A percentile compares a stretch with the other conserved stretches of the same genome.
Conservation (phyloP, 2,113 vertebrate genomes). For the Lepus timidus region DNA sequence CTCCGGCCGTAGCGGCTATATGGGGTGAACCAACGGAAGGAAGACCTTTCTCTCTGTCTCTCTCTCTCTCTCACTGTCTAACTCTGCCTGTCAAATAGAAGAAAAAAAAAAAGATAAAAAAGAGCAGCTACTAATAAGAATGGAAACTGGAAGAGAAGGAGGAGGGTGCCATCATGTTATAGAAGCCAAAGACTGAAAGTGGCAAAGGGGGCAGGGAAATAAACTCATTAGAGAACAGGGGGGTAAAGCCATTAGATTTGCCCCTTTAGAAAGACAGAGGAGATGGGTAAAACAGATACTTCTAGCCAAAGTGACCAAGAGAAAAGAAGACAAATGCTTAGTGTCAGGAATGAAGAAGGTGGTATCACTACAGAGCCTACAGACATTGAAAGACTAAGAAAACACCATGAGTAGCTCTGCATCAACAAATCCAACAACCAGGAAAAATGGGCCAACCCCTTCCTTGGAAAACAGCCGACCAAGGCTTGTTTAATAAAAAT, state of each 20-base stretch:
- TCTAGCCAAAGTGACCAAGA: neutral
- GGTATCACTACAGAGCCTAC: neutral
- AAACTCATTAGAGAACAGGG: neutral
- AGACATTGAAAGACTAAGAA: neutral
- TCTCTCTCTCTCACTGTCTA: too few relatives aligned
- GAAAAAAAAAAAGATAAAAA: too few relatives aligned
- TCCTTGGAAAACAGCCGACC: neutral
- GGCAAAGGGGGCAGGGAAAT: neutral
- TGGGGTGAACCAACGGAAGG: too few relatives aligned
- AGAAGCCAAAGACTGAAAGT: neutral
- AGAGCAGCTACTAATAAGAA: neutral
- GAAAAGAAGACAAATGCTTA: neutral
- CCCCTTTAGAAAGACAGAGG: neutral
- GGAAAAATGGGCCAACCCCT: neutral
- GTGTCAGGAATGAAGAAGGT: neutral
- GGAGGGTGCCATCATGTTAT: too few relatives aligned
- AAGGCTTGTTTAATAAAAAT: constrained; percentile 22
- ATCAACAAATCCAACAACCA: neutral
- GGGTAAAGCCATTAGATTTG: neutral
- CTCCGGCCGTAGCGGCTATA: too few relatives aligned
- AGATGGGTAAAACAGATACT: constrained; percentile 10
- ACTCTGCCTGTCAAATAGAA: too few relatives aligned
- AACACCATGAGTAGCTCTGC: neutral
- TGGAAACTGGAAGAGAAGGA: neutral
- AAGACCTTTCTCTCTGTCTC: too few relatives aligned